Evolutionary conservation across 2,113 vertebrate species (phyloP), one percentile per base, ranked within the genome.

Genomic region (Ailurus styani): DNA sequence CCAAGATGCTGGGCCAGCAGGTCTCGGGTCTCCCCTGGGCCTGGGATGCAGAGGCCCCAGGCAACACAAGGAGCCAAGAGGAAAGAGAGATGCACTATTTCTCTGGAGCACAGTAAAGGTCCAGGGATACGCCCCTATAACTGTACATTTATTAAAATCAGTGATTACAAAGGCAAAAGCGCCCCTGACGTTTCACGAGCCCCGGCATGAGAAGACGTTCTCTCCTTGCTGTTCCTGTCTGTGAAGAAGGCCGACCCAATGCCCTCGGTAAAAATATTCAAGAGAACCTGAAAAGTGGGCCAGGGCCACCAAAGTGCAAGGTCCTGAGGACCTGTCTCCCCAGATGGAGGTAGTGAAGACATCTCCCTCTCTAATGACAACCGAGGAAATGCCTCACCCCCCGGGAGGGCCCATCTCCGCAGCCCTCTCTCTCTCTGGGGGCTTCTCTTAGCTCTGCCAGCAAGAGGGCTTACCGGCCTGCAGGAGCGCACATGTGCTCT

Each of bases 401-500:
- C 66, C 27, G 13, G 37, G 57, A 29, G 66, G 70, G 42, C 50
- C 29, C 11, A 34, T 3, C 75, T 52, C 47, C 31, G 20, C 29
- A 62, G 31, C 29, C 3, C 4, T 9, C 10, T 3, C 18, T 4
- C 34, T 20, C 54, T 40, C 23, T 2, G 7, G 55, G 52, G 34
- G 34, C 18, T 60, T 47, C 52, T 14, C 52, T 64, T 15, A n/a
- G 37, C 29, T 42, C 54, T 11, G 40, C 9, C 0, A 72, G 37
- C 54, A 25, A 40, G 45, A 70, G 29, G 42, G 7, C 55, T 27
- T 34, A 37, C 5, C 27, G 27, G 7, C 40, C 29, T 2, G 1
- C 0, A 9, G 34, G 29, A 7, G 6, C 23, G 40, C 5, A 2
- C 2, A 66, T 0, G 0, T 6, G 29, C 40, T 23, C 68, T 60